Evolutionary conservation across 2,888 invertebrate genomes (phyloP), one percentile per base, ranked within the genome.

Genomic region (Caenorhabditis wallacei): DNA sequence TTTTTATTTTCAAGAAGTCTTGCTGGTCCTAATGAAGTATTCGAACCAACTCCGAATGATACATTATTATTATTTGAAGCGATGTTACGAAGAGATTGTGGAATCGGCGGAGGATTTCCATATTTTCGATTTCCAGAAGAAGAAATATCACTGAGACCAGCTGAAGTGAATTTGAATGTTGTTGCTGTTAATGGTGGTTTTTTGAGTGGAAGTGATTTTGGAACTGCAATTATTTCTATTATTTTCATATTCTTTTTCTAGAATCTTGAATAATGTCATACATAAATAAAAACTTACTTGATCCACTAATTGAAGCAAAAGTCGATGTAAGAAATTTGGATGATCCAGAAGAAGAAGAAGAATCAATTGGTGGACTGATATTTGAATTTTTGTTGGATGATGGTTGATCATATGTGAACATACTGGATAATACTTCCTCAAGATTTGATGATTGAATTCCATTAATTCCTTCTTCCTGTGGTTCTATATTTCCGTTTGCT

Each of bases 1-100:
- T 79, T 71, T 24, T 70, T 63, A n/a, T 56, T 57, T 24, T 79
- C 79, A 1, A 76, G 30, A 26, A 76, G 59, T 56, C 59, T 43
- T 16, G 68, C 68, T 2, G 75, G 75, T 3, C 75, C 75, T n/a
- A 43, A 16, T 13, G 76, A 24, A 1, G 76, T 69, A 30, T 76
- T 76, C 8, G 76, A 76, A 8, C 68, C 68, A 43, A 69, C 69
- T 16, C 51, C 69, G 35, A 8, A 10, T 30, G 40, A 5, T 10
- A 37, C 24, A 30, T 3, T 30, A 8, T 30, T 11, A 37, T 3
- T 37, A 13, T 24, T 22, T 11, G 30, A 20, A 1, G 53, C 53
- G 8, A 53, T 20, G 2, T 16, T 46, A 5, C 46, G 57, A 3
- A 71, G 37, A 7, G 64, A 37, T 8, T 4, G 43, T 2, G 74